Conservation (phyloP, 2,797 vertebrate genomes). For the Sebastes kiyomatsui region DNA sequence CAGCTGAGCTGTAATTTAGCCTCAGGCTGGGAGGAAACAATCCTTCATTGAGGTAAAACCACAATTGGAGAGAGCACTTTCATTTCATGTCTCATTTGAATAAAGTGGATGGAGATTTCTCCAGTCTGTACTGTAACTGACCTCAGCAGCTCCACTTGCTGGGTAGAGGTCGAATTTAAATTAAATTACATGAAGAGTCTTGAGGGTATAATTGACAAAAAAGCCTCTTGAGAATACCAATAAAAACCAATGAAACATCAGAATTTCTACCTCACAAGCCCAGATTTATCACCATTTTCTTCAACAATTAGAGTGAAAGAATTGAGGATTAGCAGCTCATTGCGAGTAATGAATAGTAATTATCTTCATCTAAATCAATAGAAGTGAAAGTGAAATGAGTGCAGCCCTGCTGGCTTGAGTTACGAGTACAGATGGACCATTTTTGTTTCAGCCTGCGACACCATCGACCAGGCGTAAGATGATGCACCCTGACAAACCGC, state of each 20-base stretch:
- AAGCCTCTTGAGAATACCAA: neutral
- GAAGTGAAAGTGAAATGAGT: neutral
- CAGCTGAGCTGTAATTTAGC: constrained; percentile 28
- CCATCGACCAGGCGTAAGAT: neutral
- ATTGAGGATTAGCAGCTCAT: neutral
- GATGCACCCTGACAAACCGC: neutral
- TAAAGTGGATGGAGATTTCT: neutral
- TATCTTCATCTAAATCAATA: constrained; percentile 1
- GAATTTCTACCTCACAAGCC: neutral
- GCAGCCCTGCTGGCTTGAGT: neutral
- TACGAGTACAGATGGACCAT: neutral
- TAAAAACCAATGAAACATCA: neutral
- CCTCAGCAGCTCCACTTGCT: constrained; percentile 2
- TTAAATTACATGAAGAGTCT: neutral
- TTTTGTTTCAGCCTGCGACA: neutral
- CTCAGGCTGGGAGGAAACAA: neutral
- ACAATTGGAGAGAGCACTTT: neutral
- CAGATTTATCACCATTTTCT: neutral
- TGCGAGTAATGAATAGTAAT: neutral
- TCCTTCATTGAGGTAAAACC: neutral
- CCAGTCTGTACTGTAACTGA: neutral
- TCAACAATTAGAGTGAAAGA: constrained; percentile 1
- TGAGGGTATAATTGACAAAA: neutral
- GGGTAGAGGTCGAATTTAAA: neutral
- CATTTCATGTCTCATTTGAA: constrained; percentile 13